Evolutionary conservation across 2,797 vertebrate species (phyloP).

Genomic region (Nannoperca obscura): DNA sequence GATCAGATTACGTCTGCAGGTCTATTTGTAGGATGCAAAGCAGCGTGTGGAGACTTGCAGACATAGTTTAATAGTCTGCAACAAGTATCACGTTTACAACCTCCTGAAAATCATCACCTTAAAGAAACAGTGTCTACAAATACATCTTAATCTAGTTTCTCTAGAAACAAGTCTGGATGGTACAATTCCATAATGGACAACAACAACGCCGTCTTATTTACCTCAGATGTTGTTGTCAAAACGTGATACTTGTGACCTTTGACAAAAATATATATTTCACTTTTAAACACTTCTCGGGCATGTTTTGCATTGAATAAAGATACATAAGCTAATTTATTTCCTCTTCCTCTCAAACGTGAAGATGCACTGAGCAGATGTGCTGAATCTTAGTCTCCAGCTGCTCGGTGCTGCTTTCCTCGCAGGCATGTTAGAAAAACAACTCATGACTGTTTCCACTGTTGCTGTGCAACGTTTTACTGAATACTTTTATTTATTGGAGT

Average conservation of each 20-base stretch:
- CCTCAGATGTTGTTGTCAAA: fast-evolving
- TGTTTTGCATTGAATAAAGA: too few species aligned
- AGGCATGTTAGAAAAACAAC: too few species aligned
- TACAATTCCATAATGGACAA: not conserved
- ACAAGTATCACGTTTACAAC: not conserved
- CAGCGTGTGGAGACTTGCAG: not conserved
- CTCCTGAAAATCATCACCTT: not conserved
- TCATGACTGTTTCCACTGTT: too few species aligned
- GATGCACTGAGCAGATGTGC: not conserved
- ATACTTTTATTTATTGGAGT: not conserved
- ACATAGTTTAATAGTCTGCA: not conserved
- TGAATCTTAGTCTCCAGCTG: not conserved
- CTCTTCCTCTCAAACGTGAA: not conserved
- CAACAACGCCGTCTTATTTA: not conserved
- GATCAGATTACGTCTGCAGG: not conserved
- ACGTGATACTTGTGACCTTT: too few species aligned
- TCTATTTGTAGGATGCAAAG: not conserved
- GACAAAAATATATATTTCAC: too few species aligned
- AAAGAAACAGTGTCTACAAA: not conserved
- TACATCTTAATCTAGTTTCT: not conserved
- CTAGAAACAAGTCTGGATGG: not conserved
- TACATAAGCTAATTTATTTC: not conserved
- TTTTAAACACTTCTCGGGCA: too few species aligned
- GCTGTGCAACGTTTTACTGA: too few species aligned
- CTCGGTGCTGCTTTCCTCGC: too few species aligned